Base-by-base conservation (phyloP, 1,140 invertebrate species). In the Caenorhabditis brenneri region DNA sequence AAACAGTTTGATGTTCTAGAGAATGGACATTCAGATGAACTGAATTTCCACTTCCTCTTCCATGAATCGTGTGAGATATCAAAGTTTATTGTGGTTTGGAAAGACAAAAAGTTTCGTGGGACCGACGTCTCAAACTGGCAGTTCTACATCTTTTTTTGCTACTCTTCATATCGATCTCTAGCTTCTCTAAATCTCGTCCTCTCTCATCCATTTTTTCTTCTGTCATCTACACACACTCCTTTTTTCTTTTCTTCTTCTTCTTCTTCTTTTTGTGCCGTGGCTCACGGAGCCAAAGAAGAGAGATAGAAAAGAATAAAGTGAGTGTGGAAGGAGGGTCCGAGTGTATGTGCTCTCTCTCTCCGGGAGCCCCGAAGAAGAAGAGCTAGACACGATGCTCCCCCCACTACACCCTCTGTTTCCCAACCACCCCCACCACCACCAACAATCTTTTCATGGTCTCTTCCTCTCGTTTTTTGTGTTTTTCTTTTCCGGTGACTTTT, bases 291-390 rank as follows among this genome's bases (percentile, higher is more conserved):
- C 33, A 42, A 42, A 46, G n/a, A n/a, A 24, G 36, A 42, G 29
- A 42, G n/a, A 74, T 29, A 74, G 31, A 36, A 74, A 36, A 74
- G 65, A 74, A 74, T 74, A 74, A 74, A 74, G 65, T 39, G 36
- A 33, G 65, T 74, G 22, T n/a, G n/a, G n/a, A 24, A 55, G 4
- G 58, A 31, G 36, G 65, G 65, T 74, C 65, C 65, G 65, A 74
- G 65, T 74, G 65, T 42, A 74, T 74, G 65, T 74, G 65, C 65
- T 42, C 65, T 74, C 65, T 42, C 65, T 74, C 65, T 27, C 65
- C 31, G 33, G 29, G 58, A 65, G 58, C 58, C 58, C 29, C 31
- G 58, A 65, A 6, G 39, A 42, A 42, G 39, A 42, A 15, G 65
- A 74, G 65, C 65, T 36, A 74, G 65, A 74, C 65, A 74, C 65